A percentile compares a stretch with the other conserved stretches of the same genome.
phyloP scores from a whole-genome alignment of 2,797 vertebrate genomes.

The Todus mexicanus region DNA sequence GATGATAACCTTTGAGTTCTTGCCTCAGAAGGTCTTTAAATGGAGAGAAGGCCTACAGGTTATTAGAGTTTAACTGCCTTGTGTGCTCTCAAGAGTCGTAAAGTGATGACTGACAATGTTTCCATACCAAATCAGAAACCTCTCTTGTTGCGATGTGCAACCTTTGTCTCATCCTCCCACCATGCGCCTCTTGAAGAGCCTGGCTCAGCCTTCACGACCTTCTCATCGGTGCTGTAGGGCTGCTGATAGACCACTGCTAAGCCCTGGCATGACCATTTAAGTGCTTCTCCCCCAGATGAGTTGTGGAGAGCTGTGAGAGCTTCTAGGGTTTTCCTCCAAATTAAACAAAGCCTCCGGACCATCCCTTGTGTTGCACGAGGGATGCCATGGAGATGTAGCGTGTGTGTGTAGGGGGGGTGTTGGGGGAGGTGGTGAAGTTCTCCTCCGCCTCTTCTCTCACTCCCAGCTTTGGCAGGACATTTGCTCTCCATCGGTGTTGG shows the following conservation, averaged over 20 bases:
- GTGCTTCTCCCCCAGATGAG: neutral
- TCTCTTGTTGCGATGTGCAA: accelerated
- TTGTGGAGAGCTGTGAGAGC: neutral
- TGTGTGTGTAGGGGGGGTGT: accelerated
- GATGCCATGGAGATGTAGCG: neutral
- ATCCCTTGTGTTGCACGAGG: neutral
- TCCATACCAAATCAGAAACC: neutral
- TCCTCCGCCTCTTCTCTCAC: neutral
- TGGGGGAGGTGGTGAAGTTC: neutral
- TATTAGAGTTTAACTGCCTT: neutral
- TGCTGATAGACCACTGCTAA: neutral
- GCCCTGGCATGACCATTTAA: neutral
- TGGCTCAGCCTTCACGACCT: neutral
- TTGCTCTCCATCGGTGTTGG: neutral
- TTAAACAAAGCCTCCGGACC: neutral
- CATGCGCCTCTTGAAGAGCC: neutral
- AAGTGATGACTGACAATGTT: neutral
- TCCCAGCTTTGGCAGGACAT: neutral
- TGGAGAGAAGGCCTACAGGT: neutral
- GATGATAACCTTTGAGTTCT: neutral
- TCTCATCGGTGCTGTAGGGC: accelerated
- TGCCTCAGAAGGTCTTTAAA: neutral
- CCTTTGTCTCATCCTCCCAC: neutral
- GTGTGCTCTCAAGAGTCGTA: neutral
- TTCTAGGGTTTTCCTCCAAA: neutral